These are phyloP conservation scores for Neotragus pygmaeus DNA, from an alignment of 2,113 vertebrate species.

Conservation along the genomic window DNA sequence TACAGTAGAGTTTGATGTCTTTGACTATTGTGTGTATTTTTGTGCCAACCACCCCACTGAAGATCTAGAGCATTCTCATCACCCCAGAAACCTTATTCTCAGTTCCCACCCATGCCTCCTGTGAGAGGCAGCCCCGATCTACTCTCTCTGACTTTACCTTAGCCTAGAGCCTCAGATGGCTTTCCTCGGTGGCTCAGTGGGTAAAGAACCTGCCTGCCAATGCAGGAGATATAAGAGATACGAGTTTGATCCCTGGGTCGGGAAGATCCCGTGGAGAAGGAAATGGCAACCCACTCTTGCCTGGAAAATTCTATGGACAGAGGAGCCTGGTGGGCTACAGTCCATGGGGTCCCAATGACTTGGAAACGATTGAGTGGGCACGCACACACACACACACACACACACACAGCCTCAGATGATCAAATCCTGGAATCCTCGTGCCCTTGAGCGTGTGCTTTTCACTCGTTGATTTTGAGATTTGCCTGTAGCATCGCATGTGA, in stretches of 20 bases:
- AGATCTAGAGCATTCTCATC: background rate
- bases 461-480: background rate
- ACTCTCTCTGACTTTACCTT: background rate
- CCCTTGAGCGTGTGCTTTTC: background rate
- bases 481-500: background rate
- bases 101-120: accelerated
- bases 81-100: background rate
- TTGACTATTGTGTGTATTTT: background rate
- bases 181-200: background rate
- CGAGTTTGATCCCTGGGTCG: background rate
- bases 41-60: background rate
- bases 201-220: background rate
- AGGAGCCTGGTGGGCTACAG: background rate
- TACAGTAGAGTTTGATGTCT: background rate
- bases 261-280: background rate
- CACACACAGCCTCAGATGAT: background rate
- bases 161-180: background rate
- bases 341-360: background rate
- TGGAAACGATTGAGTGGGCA: background rate
- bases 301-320: background rate
- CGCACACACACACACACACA: background rate
- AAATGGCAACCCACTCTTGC: background rate
- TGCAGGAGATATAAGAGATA: background rate
- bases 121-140: background rate
- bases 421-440: background rate